phyloP scores from a whole-genome alignment of 2,797 vertebrate species.

The Champsocephalus gunnari region DNA sequence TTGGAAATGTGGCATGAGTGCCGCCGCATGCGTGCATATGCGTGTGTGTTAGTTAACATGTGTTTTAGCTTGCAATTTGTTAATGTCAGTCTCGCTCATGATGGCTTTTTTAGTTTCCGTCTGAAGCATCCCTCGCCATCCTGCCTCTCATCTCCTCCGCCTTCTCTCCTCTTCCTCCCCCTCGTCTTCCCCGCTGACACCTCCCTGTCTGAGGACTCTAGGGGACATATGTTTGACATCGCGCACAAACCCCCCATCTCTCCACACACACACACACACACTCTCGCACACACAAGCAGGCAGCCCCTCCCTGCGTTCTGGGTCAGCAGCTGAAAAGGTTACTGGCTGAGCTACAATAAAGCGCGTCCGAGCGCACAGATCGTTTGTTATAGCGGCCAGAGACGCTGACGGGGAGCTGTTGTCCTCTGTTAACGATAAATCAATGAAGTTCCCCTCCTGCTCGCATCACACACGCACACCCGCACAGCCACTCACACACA shows the following conservation, averaged over 20 bases:
- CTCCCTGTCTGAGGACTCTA: constrained; percentile 79
- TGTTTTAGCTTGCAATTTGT: constrained; percentile 42
- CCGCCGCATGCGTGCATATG: constrained; percentile 33
- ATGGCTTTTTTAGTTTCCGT: constrained; percentile 68
- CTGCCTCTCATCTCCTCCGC: constrained; percentile 34
- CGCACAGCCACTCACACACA: constrained; percentile 26
- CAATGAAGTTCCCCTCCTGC: constrained; percentile 79
- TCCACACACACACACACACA: constrained; percentile 2
- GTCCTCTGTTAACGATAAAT: constrained; percentile 86
- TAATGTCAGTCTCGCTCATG: constrained; percentile 57
- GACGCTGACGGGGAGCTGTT: constrained; percentile 86
- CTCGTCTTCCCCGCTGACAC: constrained; percentile 67
- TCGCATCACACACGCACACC: constrained; percentile 50
- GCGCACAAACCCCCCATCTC: constrained; percentile 65
- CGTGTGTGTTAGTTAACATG: constrained; percentile 32
- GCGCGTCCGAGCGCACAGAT: constrained; percentile 90
- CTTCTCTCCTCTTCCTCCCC: constrained; percentile 49
- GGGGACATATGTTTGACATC: constrained; percentile 94
- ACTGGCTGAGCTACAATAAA: constrained; percentile 94
- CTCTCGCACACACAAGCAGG: constrained; percentile 35
- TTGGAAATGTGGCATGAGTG: constrained; percentile 76
- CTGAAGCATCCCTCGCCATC: constrained; percentile 58
- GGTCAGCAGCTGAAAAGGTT: constrained; percentile 97
- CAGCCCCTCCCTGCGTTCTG: constrained; percentile 86
- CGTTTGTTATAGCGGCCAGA: constrained; percentile 88